Evolutionary conservation across 2,113 vertebrate species (phyloP), one percentile per base, ranked within the genome.

Genomic region (Propithecus coquereli): DNA sequence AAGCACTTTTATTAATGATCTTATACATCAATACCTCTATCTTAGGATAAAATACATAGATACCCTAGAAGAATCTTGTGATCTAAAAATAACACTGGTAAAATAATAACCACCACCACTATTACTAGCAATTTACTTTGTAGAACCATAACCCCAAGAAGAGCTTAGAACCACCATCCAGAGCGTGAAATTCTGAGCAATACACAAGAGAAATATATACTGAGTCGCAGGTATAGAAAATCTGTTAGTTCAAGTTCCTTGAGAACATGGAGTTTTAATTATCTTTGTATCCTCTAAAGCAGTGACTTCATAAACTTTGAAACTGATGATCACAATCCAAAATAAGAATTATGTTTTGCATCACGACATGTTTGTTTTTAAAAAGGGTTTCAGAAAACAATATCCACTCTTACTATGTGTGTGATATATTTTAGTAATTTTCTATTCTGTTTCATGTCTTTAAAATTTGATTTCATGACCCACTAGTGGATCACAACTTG

Each of bases 361-460:
- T 50, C 54, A 84, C 80, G 91, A 90, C 50, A 79, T 8, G 23
- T 82, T 65, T 71, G 73, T 84, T 92, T 90, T 83, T 65, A 27
- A 6, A 45, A 45, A 70, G 57, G 7, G 3, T 86, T 73, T 80
- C 65, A 91, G 16, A 94, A 86, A 92, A 59, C 3, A 73, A 54
- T 81, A 87, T 13, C 40, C 30, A 87, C 18, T 27, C 22, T 95
- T 77, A 30, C n/a, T 86, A 59, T 40, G 27, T 74, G 8, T 70
- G 52, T 73, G 27, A 91, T 57, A 8, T 32, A 65, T n/a, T 68
- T 52, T 93, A 54, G 6, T 43, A 86, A 86, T 89, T 94, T 94
- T 50, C 70, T 90, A 80, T 84, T 77, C 54, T 87, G 88, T 71
- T 95, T 88, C 47, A 88, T 61, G 91, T 70, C 43, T 90, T 74